A percentile compares a stretch with the other conserved stretches of the same genome.
phyloP scores from a whole-genome alignment of 2,113 vertebrate species.

The Thryonomys swinderianus region DNA sequence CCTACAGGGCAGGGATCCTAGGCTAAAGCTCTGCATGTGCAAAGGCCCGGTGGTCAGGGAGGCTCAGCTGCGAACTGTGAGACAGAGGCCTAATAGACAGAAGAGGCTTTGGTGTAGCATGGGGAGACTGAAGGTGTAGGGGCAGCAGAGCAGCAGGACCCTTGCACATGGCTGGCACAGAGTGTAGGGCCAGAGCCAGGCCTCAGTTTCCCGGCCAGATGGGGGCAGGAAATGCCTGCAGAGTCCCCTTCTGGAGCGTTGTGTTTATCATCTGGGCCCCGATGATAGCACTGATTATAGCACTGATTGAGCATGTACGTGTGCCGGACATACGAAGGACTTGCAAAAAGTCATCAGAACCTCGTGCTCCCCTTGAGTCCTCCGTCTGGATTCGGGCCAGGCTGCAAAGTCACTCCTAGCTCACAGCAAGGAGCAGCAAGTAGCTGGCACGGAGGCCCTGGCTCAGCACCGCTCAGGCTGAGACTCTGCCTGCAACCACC shows the following conservation, averaged over 20 bases:
- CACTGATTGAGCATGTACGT: neutral
- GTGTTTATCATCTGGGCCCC: neutral
- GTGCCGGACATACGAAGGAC: neutral
- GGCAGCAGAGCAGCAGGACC: rapidly evolving
- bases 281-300: neutral
- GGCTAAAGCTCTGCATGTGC: neutral
- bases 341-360: neutral
- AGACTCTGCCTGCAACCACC: neutral
- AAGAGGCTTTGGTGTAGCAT: neutral
- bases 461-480: neutral
- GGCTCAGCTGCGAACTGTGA: neutral
- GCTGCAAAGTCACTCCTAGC: neutral
- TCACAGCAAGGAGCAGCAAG: neutral
- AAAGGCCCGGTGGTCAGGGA: neutral
- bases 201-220: neutral
- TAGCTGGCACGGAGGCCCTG: neutral
- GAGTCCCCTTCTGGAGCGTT: neutral
- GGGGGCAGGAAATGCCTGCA: neutral
- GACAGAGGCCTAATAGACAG: neutral
- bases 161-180: neutral
- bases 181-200: neutral
- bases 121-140: neutral
- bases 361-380: neutral
- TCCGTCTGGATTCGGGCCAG: neutral
- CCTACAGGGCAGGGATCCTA: neutral